These are phyloP conservation scores for Coccyzus lansbergi DNA, from an alignment of 2,797 vertebrate species.

Conservation along the genomic window DNA sequence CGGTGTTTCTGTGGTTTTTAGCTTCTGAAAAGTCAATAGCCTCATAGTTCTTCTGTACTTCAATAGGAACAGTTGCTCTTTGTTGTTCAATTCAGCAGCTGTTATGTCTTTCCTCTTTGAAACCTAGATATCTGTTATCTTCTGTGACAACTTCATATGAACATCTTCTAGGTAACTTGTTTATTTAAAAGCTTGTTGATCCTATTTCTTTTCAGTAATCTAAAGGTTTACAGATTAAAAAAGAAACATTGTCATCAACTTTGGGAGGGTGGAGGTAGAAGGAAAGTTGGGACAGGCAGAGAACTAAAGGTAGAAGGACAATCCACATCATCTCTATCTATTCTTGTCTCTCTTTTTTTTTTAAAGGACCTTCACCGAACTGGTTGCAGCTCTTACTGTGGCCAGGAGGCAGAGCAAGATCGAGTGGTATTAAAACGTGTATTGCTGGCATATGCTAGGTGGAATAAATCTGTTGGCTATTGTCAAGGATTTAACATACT, in stretches of 20 bases:
- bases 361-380: conserved; percentile 96
- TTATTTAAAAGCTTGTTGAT: background rate
- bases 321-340: background rate
- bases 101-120: background rate
- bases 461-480: conserved; percentile 97
- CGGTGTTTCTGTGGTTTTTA: background rate
- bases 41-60: background rate
- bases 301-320: background rate
- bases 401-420: conserved; percentile 97
- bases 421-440: conserved; percentile 95
- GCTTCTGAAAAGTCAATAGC: background rate
- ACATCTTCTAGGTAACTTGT: background rate
- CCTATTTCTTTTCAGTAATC: background rate
- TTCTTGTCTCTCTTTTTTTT: background rate
- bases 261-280: background rate
- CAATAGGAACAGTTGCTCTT: background rate
- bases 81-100: background rate
- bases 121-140: background rate
- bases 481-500: conserved; percentile 98
- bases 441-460: conserved; percentile 93
- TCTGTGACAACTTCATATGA: background rate
- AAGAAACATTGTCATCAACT: background rate
- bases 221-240: background rate
- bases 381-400: conserved; percentile 96
- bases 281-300: background rate